Conservation (phyloP, 2,113 vertebrate genomes). For the Microtus pennsylvanicus region DNA sequence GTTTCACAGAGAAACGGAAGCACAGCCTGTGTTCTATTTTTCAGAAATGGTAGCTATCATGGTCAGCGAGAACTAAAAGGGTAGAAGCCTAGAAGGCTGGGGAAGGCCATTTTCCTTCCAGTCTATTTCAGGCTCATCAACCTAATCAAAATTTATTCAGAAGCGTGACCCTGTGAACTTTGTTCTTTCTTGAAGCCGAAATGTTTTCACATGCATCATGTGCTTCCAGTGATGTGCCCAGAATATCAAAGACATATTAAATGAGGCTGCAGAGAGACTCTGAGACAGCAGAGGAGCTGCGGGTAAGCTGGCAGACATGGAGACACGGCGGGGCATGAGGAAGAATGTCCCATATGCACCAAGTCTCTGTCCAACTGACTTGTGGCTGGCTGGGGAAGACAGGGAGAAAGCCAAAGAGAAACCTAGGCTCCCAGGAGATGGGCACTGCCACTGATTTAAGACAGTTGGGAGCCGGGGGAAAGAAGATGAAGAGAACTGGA, state of each 20-base stretch:
- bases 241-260: conserved; percentile 41
- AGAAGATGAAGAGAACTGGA: conserved; percentile 8
- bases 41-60: conserved; percentile 32
- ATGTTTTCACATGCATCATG: conserved; percentile 30
- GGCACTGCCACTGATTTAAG: conserved; percentile 1
- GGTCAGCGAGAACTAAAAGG: conserved; percentile 38
- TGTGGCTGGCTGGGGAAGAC: not conserved
- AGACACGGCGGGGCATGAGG: not conserved
- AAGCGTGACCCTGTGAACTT: conserved; percentile 30
- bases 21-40: not conserved
- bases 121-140: conserved; percentile 56
- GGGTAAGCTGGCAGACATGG: not conserved
- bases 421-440: not conserved
- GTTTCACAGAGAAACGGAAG: conserved; percentile 4
- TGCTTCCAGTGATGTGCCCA: not conserved
- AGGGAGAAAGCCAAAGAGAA: conserved; percentile 19
- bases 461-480: not conserved
- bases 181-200: conserved; percentile 60
- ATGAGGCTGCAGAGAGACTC: not conserved
- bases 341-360: not conserved
- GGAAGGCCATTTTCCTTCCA: conserved; percentile 20
- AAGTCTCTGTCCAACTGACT: conserved; percentile 9
- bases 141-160: conserved; percentile 61
- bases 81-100: not conserved
- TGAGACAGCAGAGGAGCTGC: not conserved